Evolutionary conservation across 64 coral and sea anemone genomes (phyloP), one percentile per base, ranked within the genome.

Genomic region (Platygyra sinensis): DNA sequence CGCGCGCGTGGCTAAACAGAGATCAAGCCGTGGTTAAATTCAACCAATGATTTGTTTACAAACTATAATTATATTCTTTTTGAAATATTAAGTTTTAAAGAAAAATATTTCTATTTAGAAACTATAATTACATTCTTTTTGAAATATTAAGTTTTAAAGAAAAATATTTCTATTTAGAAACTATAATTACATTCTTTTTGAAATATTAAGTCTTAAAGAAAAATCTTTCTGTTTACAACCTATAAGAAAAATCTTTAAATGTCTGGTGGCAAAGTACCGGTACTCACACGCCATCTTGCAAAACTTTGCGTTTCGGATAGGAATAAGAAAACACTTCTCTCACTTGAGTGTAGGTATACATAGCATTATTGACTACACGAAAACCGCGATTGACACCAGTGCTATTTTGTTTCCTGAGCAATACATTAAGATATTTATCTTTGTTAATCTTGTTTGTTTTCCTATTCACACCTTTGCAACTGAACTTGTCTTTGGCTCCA

Each of bases 191-290:
- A n/a, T n/a, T n/a, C n/a, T n/a, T n/a, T n/a, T n/a, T n/a, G n/a
- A n/a, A n/a, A n/a, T n/a, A n/a, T n/a, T n/a, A n/a, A n/a, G n/a
- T n/a, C n/a, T n/a, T n/a, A n/a, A n/a, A n/a, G n/a, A n/a, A n/a
- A n/a, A n/a, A n/a, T n/a, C n/a, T 5, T 60, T n/a, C 1, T 82
- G 7, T 8, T 55, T 10, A 82, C 14, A 30, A 84, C 8, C 10
- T n/a, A n/a, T n/a, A n/a, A n/a, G n/a, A n/a, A n/a, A 73, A 88
- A 52, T 65, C 61, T 14, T 82, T 60, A 90, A 82, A 90, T 90
- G 1, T 90, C 89, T 31, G 82, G 25, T 0, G 76, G 60, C 0
- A 60, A 0, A 0, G 89, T 90, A 0, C 32, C 59, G 1, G n/a
- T n/a, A n/a, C n/a, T n/a, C n/a, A n/a, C n/a, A 90, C 50, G 1